Evolutionary conservation across 1,140 invertebrate genomes (phyloP), one percentile per base, ranked within the genome.

Genomic region (Drosophila malerkotliana): DNA sequence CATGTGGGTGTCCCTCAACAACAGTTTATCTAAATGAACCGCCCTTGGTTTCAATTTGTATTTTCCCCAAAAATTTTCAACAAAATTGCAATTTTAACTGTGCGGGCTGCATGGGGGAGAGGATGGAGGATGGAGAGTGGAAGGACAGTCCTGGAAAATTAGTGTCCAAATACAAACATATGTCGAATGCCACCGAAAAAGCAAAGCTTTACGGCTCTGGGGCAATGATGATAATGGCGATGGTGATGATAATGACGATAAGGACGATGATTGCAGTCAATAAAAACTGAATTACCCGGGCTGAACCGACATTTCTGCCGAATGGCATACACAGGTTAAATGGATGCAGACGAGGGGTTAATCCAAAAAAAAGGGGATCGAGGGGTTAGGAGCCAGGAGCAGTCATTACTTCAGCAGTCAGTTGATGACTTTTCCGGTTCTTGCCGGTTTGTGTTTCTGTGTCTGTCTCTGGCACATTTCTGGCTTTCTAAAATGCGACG

Each of bases 201-300:
- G 60, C 47, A 67, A 53, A 52, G 34, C 63, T 49, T 10, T 52
- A 24, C 18, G 45, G n/a, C 45, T 30, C 10, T 3, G 24, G 24
- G 52, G 28, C 15, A 18, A 63, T 52, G 26, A 30, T 26, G 52
- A 54, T 34, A 52, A 67, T 60, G 54, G 64, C 47, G 39, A 64
- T 51, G 63, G 30, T 61, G 51, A 72, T 64, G 77, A 74, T 34
- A 45, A 67, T 56, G 54, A 64, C 49, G 45, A 64, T 55, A 58
- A 34, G 66, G 54, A 72, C 67, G 77, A 74, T 87, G 74, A 87
- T 87, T 87, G 60, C 55, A 80, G 69, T 85, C 63, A 84, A 84
- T 84, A 77, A 84, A 85, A 84, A 53, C 52, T 61, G 60, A 73
- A 85, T 85, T 80, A 83, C 64, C 45, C 47, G 8, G 44, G 45